Base-by-base conservation (phyloP, 2,888 invertebrate genomes). In the Exephanes ischioxanthus region DNA sequence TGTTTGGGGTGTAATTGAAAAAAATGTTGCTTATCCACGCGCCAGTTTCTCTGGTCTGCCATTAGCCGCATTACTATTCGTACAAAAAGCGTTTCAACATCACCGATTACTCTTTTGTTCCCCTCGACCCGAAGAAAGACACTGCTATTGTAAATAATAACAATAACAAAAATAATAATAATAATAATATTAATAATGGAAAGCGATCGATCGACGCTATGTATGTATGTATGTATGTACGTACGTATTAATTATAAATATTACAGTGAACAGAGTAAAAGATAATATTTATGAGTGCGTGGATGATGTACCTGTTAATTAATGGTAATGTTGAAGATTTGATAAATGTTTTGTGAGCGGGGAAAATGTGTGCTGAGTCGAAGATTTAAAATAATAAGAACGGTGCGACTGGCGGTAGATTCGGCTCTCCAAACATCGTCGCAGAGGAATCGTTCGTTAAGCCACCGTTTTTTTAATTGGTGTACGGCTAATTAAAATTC, bases 401-500 rank as follows among this genome's bases (percentile, higher is more conserved):
- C 78, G 51, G 61, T 70, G 63, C 63, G 19, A 66, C 41, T 41
- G 37, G 48, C 14, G n/a, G 4, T 48, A 14, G 51, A 30, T 33
- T 75, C 55, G 55, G 33, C 41, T 16, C 48, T 66, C 41, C 55
- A 41, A 75, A 70, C 73, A 45, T 68, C 33, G 68, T 73, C 79
- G 80, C 79, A 33, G 55, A 58, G 72, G 53, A 79, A 87, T 87
- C 85, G 85, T 87, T 84, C 73, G 71, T 63, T 72, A 66, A 72
- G 84, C 66, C 48, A 70, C 79, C 85, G 86, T 84, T 70, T 87
- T 90, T 88, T 89, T 90, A 89, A 89, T 89, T 89, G 88, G 86
- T 88, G 85, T 58, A 58, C 53, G 84, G 85, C 86, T 91, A 90
- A 91, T 91, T 89, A 89, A 91, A 84, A 79, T 79, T 86, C 86